Conservation (phyloP, 1,140 invertebrate species). For the Adoxophyes honmai region DNA sequence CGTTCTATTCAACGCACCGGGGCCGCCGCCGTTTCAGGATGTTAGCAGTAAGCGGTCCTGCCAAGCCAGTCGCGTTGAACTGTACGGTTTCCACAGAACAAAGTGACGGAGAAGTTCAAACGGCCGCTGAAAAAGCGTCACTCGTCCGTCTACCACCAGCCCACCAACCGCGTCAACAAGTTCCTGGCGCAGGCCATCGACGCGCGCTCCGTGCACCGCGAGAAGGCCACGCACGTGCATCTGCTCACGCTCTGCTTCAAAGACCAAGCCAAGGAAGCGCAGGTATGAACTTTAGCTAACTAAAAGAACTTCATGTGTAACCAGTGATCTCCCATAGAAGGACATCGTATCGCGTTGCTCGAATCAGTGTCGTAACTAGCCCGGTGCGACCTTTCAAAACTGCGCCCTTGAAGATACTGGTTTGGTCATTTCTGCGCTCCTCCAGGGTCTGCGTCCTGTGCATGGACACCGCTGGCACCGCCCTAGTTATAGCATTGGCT, state of each 20-base stretch:
- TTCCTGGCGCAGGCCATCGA: slow-evolving; percentile 94
- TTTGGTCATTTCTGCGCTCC: no score
- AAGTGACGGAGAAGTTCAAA: slow-evolving; percentile 91
- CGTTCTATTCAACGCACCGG: no score
- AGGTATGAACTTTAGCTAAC: slow-evolving; percentile 57
- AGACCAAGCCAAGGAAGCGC: slow-evolving; percentile 87
- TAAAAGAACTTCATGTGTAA: no score
- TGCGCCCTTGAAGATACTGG: no score
- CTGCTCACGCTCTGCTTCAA: slow-evolving; percentile 90
- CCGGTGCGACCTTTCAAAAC: no score
- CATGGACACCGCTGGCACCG: no score
- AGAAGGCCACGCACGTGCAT: slow-evolving; percentile 93
- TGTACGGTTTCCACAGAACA: slow-evolving; percentile 79
- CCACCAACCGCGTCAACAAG: slow-evolving; percentile 93
- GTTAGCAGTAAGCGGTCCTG: neutral
- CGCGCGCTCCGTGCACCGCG: slow-evolving; percentile 91
- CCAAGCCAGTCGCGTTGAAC: slow-evolving; percentile 19
- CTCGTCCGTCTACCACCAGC: slow-evolving; percentile 90
- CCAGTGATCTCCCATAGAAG: no score
- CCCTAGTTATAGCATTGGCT: no score
- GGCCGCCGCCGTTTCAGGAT: neutral
- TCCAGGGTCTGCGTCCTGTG: no score
- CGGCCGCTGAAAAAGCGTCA: slow-evolving; percentile 92
- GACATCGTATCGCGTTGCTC: no score
- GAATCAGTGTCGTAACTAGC: no score